Evolutionary conservation across 2,797 vertebrate genomes (phyloP).

Genomic region (Gallinago stenura): DNA sequence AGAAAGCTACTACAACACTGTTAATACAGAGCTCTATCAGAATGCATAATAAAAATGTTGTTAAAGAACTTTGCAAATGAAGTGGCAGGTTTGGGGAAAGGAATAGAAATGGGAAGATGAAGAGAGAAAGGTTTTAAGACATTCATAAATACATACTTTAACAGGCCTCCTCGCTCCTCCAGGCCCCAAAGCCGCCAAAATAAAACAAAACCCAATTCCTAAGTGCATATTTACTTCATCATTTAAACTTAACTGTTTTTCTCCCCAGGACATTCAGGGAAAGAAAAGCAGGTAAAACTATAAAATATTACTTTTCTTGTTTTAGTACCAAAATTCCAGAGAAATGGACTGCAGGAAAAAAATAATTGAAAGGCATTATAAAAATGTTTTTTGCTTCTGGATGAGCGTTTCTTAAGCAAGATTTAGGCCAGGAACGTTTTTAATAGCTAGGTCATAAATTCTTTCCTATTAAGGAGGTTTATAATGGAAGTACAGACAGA

Average conservation of each 20-base stretch:
- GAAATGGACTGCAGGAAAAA: neutral
- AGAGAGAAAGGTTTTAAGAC: neutral
- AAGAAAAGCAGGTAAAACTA: neutral
- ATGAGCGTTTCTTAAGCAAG: neutral
- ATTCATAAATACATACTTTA: neutral
- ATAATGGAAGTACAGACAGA: constrained; percentile 11
- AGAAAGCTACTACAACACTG: neutral
- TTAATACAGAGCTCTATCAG: neutral
- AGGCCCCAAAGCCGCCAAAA: neutral
- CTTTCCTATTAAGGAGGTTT: neutral
- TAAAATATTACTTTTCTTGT: neutral
- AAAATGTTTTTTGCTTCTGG: neutral
- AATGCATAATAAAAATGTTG: neutral
- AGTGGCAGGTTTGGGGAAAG: neutral
- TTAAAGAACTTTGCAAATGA: neutral
- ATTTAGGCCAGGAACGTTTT: neutral
- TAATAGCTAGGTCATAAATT: neutral
- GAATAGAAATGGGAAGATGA: neutral
- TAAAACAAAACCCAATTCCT: neutral
- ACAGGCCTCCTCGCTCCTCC: neutral
- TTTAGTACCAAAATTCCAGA: constrained; percentile 6
- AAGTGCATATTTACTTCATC: neutral
- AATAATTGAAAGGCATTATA: neutral
- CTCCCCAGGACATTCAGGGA: neutral
- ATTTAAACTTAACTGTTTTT: neutral